Evolutionary conservation across 2,113 vertebrate genomes (phyloP), one percentile per base, ranked within the genome.

Genomic region (Oryzias curvinotus): DNA sequence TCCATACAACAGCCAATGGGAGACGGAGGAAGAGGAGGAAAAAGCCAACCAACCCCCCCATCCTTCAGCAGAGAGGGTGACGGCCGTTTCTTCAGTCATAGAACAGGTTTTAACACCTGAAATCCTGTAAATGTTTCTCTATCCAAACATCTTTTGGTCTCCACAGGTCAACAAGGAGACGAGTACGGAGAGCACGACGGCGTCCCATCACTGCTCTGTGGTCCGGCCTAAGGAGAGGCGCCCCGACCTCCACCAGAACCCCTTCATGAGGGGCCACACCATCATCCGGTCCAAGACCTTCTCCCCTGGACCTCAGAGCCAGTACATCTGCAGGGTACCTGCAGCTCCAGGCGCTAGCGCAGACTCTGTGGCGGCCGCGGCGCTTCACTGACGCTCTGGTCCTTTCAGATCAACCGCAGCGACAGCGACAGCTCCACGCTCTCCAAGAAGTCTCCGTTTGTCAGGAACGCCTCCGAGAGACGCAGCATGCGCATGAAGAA

Each of bases 261-360:
- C 93, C 0, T 97, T 98, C 85, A 91, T 98, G 68, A 91, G 96
- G 80, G 95, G 96, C 0, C 96, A 93, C 89, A 96, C 96, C 51
- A 98, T 99, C 83, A 98, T 98, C 88, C 95, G 97, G 73, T 99
- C 97, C 12, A 98, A 98, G 88, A 99, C 97, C 1, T 98, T 99
- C 84, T 98, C 96, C 6, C 96, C 97, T 0, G 96, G 97, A 75
- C 96, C 97, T 5, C 97, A 98, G 85, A 98, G 95, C 91, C 95
- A 98, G 64, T 98, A 99, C 12, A 94, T 98, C 79, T 99, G 97
- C 87, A 92, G 95, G 93, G 97, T 99, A 92, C 93, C 87, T 17
- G 14, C n/a, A 16, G 7, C 42, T 5, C 0, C n/a, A 7, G n/a
- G n/a, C n/a, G 4, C 15, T 7, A 7, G 1, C 47, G 7, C n/a